Base-by-base conservation (phyloP, 2,797 vertebrate genomes). In the Arrhamphus sclerolepis region DNA sequence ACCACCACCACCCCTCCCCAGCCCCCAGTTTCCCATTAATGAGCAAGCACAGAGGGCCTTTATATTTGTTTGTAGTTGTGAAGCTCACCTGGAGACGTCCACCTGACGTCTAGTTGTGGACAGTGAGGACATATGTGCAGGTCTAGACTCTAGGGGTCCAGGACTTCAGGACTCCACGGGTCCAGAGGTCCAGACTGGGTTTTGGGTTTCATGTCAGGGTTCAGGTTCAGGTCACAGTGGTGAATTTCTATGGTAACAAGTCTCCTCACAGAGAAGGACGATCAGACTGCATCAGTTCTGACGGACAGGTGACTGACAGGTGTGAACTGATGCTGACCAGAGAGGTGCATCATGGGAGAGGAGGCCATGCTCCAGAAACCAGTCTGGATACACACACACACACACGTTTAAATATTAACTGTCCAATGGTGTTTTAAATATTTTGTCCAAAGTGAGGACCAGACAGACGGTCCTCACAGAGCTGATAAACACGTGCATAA, bases 291-390 rank as follows among this genome's bases (percentile, higher is more conserved):
- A 11, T 53, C 55, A 26, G 54, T 39, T 58, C 14, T 48, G 57
- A 75, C 61, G 9, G 56, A 57, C 44, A 60, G 46, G 68, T 62
- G 29, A 72, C 43, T 62, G 70, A 70, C 70, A 75, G 58, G 46
- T 67, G 67, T 51, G 63, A 51, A 28, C 46, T 51, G 51, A 63
- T 54, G 7, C 26, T 65, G 39, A 39, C 31, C 22, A 14, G 42
- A 80, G 73, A 66, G 62, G 58, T 70, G 77, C 65, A 84, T 80
- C 51, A 55, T 75, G 73, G 78, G 78, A 77, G 56, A 59, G 34
- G 47, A 65, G 56, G 67, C 63, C 77, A 71, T 73, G 81, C 75
- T 76, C 64, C 70, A 78, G 29, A 72, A 76, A 56, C 52, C 72
- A 56, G 39, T 44, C 59, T 49, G 56, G 46, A 42, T 19, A 50